A percentile compares a stretch with the other conserved stretches of the same genome.
phyloP scores from a whole-genome alignment of 1,140 invertebrate species.

The Sesamia nonagrioides region DNA sequence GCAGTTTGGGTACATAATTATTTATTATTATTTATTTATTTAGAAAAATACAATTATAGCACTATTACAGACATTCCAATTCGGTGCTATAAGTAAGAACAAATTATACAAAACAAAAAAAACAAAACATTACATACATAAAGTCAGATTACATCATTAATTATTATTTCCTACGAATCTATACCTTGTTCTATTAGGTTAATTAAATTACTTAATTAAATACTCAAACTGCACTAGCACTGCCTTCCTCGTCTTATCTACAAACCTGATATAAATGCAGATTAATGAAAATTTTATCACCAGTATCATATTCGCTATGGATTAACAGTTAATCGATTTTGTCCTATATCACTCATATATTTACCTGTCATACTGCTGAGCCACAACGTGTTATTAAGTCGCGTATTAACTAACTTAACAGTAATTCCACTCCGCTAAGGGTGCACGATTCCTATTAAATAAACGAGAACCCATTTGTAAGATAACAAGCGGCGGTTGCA shows the following conservation, averaged over 20 bases:
- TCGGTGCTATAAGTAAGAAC: too few relatives aligned
- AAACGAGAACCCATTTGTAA: constrained; percentile 66
- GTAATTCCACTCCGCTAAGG: constrained; percentile 29
- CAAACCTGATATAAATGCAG: not conserved
- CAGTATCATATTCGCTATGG: constrained; percentile 2
- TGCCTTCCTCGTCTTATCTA: not conserved
- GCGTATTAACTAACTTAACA: constrained; percentile 21
- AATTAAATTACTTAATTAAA: too few relatives aligned
- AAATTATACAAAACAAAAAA: too few relatives aligned
- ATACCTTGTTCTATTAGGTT: too few relatives aligned
- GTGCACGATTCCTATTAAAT: constrained; percentile 54
- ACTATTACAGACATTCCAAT: too few relatives aligned
- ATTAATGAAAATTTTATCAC: constrained; percentile 7
- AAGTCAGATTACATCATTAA: too few relatives aligned
- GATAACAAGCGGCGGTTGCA: constrained; percentile 66
- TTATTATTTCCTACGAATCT: too few relatives aligned
- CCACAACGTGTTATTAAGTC: constrained; percentile 22
- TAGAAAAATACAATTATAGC: too few relatives aligned
- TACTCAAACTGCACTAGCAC: not conserved
- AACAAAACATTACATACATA: too few relatives aligned
- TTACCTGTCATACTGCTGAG: constrained; percentile 12
- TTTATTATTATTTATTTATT: too few relatives aligned
- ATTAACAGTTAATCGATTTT: constrained; percentile 25
- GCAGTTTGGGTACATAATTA: too few relatives aligned
- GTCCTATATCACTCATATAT: constrained; percentile 22